Evolutionary conservation across 1,140 invertebrate species (phyloP), one percentile per base, ranked within the genome.

Genomic region (Philaenus spumarius): DNA sequence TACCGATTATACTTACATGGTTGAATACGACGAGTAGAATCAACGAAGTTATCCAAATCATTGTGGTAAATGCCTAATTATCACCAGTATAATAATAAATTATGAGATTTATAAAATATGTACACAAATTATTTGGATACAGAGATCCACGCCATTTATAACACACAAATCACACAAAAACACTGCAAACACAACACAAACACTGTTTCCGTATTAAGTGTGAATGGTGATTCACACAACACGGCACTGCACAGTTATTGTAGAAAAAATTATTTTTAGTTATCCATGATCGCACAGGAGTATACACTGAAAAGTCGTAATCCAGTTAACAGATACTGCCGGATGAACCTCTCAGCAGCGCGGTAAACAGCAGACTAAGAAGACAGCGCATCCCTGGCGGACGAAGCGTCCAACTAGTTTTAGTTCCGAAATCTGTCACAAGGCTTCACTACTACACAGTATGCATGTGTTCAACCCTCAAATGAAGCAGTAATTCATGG

Each of bases 1-100:
- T n/a, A 40, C 60, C 66, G 62, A 66, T 63, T 62, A 23, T 69
- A 67, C 69, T 72, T 69, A 73, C 71, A 69, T 72, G 70, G 53
- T 69, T 66, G 35, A 68, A 61, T 56, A 65, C 58, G 23, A 64
- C 58, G 22, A 69, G 62, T 35, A 53, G 35, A 35, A 53, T 39
- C 15, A 53, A 26, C 11, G 50, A 53, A 37, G 66, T 58, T 70
- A 73, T 73, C 71, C 71, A 72, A 71, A 64, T 67, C 71, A 73
- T 73, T 19, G 17, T 53, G 26, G 3, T 30, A 30, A 30, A 30
- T 30, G 26, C 26, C 26, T 30, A 30, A 3, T 30, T 30, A 30
- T 30, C 26, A 53, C 17, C 35, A 14, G n/a, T n/a, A 22, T 53
- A 53, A 26, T 17, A 30, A 53, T 19, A 19, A 22, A n/a, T 51